These are phyloP conservation scores for Aspidiotus destructor DNA, from an alignment of 2,888 invertebrate genomes.

Conservation along the genomic window DNA sequence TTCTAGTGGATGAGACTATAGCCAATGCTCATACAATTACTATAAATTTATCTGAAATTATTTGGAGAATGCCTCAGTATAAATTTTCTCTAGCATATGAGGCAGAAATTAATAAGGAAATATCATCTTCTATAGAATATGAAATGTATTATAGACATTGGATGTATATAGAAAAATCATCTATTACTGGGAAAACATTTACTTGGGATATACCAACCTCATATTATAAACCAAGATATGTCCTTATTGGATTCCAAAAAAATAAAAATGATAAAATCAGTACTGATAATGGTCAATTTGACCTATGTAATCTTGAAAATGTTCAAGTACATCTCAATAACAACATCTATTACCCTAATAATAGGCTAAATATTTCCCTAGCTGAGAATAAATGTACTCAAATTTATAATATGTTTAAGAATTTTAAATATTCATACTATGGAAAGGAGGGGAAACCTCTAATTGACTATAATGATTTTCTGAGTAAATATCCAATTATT, in stretches of 20 bases:
- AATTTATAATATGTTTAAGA: constrained; percentile 15
- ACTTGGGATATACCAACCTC: constrained; percentile 15
- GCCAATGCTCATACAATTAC: constrained; percentile 5
- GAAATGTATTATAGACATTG: constrained; percentile 15
- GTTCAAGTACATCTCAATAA: constrained; percentile 17
- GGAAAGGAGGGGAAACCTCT: constrained; percentile 8
- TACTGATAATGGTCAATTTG: constrained; percentile 14
- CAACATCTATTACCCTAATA: constrained; percentile 10
- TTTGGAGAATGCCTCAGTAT: constrained; percentile 16
- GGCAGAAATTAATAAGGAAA: constrained; percentile 14
- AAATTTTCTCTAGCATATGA: constrained; percentile 19
- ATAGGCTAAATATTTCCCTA: constrained; percentile 15
- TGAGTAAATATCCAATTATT: constrained; percentile 11
- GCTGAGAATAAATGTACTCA: constrained; percentile 12
- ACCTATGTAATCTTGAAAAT: constrained; percentile 24
- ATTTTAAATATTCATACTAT: constrained; percentile 11
- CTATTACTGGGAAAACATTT: constrained; percentile 14
- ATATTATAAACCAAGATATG: constrained; percentile 17
- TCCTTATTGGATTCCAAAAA: constrained; percentile 14
- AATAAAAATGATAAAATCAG: constrained; percentile 17
- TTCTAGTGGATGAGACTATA: background rate
- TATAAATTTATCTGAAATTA: constrained; percentile 18
- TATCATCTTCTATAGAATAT: constrained; percentile 16
- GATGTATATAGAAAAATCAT: constrained; percentile 8
- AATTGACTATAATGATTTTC: constrained; percentile 16